These are phyloP conservation scores for Boloria selene DNA, from an alignment of 2,888 invertebrate species.

Conservation along the genomic window DNA sequence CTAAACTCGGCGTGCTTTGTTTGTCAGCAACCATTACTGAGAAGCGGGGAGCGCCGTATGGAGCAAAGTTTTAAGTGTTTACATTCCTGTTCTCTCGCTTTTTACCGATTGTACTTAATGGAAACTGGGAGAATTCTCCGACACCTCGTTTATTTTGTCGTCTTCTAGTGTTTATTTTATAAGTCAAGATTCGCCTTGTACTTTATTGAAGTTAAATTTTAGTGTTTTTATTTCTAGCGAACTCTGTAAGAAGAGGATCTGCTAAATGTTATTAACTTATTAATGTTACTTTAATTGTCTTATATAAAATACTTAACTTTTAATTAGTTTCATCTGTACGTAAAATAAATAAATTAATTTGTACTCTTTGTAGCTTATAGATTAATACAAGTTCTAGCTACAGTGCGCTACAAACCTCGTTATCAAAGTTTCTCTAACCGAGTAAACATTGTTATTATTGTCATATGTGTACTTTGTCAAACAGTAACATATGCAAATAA, in stretches of 20 bases:
- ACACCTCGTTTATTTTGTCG: constrained; percentile 64
- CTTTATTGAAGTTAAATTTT: background rate
- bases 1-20: constrained; percentile 58
- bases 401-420: constrained; percentile 36
- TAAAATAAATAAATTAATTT: constrained; percentile 6
- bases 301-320: no score
- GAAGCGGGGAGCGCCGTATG: constrained; percentile 60
- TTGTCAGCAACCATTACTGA: constrained; percentile 68
- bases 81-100: constrained; percentile 78
- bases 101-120: constrained; percentile 78
- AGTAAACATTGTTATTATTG: constrained; percentile 23
- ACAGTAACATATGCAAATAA: background rate
- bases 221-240: constrained; percentile 2
- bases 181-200: constrained; percentile 52
- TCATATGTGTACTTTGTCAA: constrained; percentile 13
- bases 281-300: no score
- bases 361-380: constrained; percentile 21
- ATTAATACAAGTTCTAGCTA: constrained; percentile 27
- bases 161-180: constrained; percentile 68
- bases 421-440: constrained; percentile 36
- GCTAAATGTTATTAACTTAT: constrained; percentile 1
- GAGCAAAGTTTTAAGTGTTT: constrained; percentile 80
- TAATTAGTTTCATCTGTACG: background rate
- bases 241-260: background rate
- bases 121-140: constrained; percentile 61